Evolutionary conservation across 1,140 invertebrate species (phyloP), one percentile per base, ranked within the genome.

Genomic region (Pseudomyrmex concolor): DNA sequence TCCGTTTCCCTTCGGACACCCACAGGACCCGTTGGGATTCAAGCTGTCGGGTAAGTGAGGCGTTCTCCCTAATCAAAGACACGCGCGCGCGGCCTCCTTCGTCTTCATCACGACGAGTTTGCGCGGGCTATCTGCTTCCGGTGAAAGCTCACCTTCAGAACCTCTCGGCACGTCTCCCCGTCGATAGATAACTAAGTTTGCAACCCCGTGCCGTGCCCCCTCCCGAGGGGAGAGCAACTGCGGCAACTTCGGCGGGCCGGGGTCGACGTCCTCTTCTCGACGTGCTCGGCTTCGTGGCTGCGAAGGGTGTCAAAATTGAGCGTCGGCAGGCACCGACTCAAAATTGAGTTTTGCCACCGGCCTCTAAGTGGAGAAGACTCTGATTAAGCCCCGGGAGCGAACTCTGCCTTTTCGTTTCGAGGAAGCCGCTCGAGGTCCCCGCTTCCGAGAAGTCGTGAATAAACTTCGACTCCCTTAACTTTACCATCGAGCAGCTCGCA

Each of bases 21-120:
- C 97, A 13, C 96, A 97, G 93, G 97, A 97, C 70, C 96, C 96
- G 19, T 92, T 98, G 91, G 97, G 97, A 87, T 97, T 97, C 93
- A 98, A 97, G 94, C 94, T 98, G 86, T 97, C 97, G 93, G 97
- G 97, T 97, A 95, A 96, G 95, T 94, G 84, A 34, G 34, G 66
- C 54, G 77, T 68, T 84, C 84, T 81, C 34, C 34, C 62, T 86
- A 76, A 86, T 84, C 71, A 66, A 84, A 68, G 76, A 59, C 67
- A 62, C 73, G n/a, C 59, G 82, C 60, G 73, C 50, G 60, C 22
- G 60, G 48, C 76, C 43, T 63, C 8, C 45, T 45, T 17, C 55
- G 8, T 84, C 80, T 71, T 81, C n/a, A 72, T 66, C 12, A 22
- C 60, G 62, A 57, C 80, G 82, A 62, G 70, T 74, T 83, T 72